Evolutionary conservation across 1,140 invertebrate genomes (phyloP).

Genomic region (Bicyclus anynana): DNA sequence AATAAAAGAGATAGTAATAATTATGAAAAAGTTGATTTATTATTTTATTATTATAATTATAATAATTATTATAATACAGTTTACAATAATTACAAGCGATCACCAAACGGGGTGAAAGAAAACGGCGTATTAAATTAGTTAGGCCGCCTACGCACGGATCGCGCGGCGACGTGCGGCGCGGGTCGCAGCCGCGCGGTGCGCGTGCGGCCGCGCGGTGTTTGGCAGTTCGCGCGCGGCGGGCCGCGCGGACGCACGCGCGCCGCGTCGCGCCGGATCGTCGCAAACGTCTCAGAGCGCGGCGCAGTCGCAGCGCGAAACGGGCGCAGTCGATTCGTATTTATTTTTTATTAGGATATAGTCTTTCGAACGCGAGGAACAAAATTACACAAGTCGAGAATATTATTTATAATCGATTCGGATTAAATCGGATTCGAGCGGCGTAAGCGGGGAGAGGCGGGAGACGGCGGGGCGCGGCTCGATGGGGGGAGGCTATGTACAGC

Average conservation of each 20-base stretch:
- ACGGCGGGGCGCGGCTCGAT: constrained; percentile 50
- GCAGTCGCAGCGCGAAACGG: constrained; percentile 30
- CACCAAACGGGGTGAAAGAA: constrained; percentile 76
- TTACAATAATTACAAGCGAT: constrained; percentile 77
- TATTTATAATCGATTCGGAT: constrained; percentile 71
- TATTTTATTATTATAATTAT: constrained; percentile 68
- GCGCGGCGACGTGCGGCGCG: constrained; percentile 28
- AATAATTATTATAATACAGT: constrained; percentile 77
- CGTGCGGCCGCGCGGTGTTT: constrained; percentile 23
- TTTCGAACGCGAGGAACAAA: constrained; percentile 75
- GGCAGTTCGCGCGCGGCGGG: constrained; percentile 27
- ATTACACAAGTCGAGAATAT: constrained; percentile 74
- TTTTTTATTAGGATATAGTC: constrained; percentile 68
- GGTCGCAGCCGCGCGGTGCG: constrained; percentile 19
- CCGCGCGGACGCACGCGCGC: constrained; percentile 16
- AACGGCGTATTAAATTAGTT: constrained; percentile 74
- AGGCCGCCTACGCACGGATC: constrained; percentile 43
- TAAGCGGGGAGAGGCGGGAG: constrained; percentile 49
- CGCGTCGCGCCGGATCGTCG: constrained; percentile 10
- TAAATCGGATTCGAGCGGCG: constrained; percentile 65
- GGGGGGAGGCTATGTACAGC: constrained; percentile 64
- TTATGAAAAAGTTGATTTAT: constrained; percentile 77
- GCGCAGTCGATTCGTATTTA: constrained; percentile 41
- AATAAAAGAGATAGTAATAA: constrained; percentile 67
- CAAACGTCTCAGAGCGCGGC: constrained; percentile 29